Conservation (phyloP, 2,888 invertebrate genomes). For the Pyrrhosoma nymphula region DNA sequence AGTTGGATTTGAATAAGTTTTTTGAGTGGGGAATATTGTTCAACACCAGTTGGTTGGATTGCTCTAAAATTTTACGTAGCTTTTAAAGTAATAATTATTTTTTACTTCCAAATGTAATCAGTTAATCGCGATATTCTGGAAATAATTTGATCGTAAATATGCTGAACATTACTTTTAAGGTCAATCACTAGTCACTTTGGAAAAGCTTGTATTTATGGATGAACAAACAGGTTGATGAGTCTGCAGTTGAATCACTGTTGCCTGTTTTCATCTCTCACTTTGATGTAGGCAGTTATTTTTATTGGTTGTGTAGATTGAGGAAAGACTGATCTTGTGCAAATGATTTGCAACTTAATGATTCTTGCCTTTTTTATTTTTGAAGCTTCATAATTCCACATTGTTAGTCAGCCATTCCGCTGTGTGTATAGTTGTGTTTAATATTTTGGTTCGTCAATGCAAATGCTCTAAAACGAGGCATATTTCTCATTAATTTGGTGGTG, state of each 20-base stretch:
- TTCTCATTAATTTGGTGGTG: background rate
- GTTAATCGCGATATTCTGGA: background rate
- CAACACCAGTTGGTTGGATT: background rate
- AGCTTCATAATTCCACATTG: background rate
- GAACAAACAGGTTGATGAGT: background rate
- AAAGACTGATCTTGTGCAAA: conserved; percentile 28
- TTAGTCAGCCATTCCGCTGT: conserved; percentile 16
- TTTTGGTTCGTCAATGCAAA: background rate
- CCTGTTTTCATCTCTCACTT: conserved; percentile 1
- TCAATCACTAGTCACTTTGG: conserved; percentile 46
- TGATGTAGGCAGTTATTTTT: conserved; percentile 27
- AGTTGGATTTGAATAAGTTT: background rate
- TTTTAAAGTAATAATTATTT: background rate
- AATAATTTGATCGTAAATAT: background rate
- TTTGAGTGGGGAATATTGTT: background rate
- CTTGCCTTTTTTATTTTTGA: conserved; percentile 42
- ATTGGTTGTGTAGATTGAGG: conserved; percentile 26
- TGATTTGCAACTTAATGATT: background rate
- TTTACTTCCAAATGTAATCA: background rate
- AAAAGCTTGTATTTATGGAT: conserved; percentile 1
- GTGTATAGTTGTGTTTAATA: background rate
- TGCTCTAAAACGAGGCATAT: background rate
- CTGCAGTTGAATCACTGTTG: background rate
- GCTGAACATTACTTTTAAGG: conserved; percentile 45
- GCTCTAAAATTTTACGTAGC: background rate